Evolutionary conservation across 1,140 invertebrate species (phyloP).

Genomic region (Cyclina sinensis): DNA sequence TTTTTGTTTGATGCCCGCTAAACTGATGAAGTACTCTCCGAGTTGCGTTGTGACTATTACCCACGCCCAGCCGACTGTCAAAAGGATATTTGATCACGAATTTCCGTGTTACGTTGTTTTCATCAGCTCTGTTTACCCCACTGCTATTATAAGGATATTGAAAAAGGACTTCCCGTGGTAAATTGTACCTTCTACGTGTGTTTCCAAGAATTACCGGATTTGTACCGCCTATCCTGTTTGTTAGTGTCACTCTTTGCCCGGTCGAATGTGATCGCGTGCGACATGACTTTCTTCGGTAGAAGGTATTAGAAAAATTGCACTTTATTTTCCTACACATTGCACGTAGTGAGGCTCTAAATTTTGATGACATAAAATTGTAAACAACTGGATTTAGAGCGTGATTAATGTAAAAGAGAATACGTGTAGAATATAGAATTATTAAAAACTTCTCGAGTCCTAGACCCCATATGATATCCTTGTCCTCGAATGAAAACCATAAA

Average conservation of each 20-base stretch:
- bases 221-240: neutral
- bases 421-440: slow-evolving; percentile 71
- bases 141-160: no score
- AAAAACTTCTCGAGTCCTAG: slow-evolving; percentile 70
- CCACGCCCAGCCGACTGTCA: neutral
- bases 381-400: slow-evolving; percentile 78
- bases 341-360: slow-evolving; percentile 41
- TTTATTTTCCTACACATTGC: neutral
- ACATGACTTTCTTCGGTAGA: neutral
- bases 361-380: slow-evolving; percentile 79
- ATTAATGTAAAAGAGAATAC: slow-evolving; percentile 76
- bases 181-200: no score
- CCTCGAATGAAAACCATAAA: slow-evolving; percentile 73
- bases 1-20: no score
- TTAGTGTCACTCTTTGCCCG: neutral
- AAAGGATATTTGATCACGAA: neutral
- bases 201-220: neutral
- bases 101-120: neutral
- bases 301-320: neutral
- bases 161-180: no score
- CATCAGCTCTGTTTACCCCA: neutral
- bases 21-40: neutral
- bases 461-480: slow-evolving; percentile 8
- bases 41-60: neutral
- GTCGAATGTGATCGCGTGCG: neutral